These are phyloP conservation scores for Epinephelus moara DNA, from an alignment of 2,113 vertebrate species.

Conservation along the genomic window DNA sequence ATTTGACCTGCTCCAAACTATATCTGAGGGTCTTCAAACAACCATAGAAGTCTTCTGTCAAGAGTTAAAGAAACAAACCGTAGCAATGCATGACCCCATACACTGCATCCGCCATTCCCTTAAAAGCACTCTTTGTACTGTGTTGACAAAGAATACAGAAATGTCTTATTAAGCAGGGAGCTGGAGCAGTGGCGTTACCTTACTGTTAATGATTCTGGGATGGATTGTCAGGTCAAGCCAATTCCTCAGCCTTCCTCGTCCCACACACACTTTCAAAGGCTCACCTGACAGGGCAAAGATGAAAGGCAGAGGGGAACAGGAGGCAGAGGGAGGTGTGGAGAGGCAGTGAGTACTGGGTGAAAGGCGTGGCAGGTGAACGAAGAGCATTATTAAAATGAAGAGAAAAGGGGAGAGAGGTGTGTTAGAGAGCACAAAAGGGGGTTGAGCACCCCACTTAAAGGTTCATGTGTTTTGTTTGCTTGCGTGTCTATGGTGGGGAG, in stretches of 20 bases:
- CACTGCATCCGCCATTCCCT: slow-evolving; percentile 18
- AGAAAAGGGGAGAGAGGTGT: slow-evolving; percentile 53
- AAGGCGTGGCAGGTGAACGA: slow-evolving; percentile 18
- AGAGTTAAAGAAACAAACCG: slow-evolving; percentile 20
- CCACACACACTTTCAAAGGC: slow-evolving; percentile 32
- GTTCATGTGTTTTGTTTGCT: neutral
- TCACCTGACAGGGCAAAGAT: slow-evolving; percentile 43
- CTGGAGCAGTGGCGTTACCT: neutral
- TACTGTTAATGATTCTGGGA: slow-evolving; percentile 28
- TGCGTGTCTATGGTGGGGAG: neutral
- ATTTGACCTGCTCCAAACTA: slow-evolving; percentile 48
- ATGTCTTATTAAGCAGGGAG: slow-evolving; percentile 15
- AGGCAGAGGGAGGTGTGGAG: slow-evolving; percentile 53
- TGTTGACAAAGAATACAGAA: slow-evolving; percentile 30
- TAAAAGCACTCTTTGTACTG: slow-evolving; percentile 28
- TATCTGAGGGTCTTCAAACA: slow-evolving; percentile 49
- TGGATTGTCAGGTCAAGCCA: slow-evolving; percentile 18
- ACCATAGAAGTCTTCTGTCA: slow-evolving; percentile 26
- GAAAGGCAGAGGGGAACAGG: slow-evolving; percentile 32
- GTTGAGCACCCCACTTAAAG: neutral
- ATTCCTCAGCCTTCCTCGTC: slow-evolving; percentile 5
- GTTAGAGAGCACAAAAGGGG: slow-evolving; percentile 35
- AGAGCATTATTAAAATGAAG: slow-evolving; percentile 15
- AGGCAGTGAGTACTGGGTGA: neutral
- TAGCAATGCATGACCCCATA: slow-evolving; percentile 28